phyloP scores from a whole-genome alignment of 2,797 vertebrate genomes.

The Ptychadena robeensis region DNA sequence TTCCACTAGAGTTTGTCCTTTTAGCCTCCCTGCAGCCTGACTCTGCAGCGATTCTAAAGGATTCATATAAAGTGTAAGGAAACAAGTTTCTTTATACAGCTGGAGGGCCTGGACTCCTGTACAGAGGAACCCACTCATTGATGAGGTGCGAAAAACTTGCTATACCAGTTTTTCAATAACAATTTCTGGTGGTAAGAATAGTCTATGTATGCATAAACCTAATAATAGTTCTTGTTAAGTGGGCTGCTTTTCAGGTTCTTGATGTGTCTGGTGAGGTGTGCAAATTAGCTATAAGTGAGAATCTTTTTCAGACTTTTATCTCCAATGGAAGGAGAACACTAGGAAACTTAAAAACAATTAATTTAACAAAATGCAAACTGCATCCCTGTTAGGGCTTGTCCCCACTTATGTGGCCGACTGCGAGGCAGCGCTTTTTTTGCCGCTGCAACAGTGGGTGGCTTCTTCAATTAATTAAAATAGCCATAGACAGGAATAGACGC shows the following conservation, averaged over 20 bases:
- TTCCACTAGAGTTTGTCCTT: constrained; percentile 31
- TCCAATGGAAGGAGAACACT: no score
- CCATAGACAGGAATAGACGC: no score
- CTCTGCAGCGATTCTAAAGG: neutral
- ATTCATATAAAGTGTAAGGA: neutral
- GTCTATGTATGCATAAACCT: neutral
- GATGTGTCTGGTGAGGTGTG: neutral
- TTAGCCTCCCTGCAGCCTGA: neutral
- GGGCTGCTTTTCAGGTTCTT: constrained; percentile 4
- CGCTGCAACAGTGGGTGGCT: no score
- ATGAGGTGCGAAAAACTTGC: neutral
- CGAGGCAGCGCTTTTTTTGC: no score
- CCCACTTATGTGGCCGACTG: no score
- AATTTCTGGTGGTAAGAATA: neutral
- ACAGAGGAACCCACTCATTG: constrained; percentile 21
- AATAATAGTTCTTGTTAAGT: neutral
- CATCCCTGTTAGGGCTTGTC: no score
- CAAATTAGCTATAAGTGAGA: constrained; percentile 5
- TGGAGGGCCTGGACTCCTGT: neutral
- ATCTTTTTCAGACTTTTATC: neutral
- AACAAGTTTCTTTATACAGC: neutral
- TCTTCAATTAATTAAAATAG: no score
- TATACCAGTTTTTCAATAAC: constrained; percentile 22
- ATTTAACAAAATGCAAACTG: no score
- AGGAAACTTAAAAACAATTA: no score